Base-by-base conservation (phyloP, 1,140 invertebrate genomes). In the Nasonia longicornis region DNA sequence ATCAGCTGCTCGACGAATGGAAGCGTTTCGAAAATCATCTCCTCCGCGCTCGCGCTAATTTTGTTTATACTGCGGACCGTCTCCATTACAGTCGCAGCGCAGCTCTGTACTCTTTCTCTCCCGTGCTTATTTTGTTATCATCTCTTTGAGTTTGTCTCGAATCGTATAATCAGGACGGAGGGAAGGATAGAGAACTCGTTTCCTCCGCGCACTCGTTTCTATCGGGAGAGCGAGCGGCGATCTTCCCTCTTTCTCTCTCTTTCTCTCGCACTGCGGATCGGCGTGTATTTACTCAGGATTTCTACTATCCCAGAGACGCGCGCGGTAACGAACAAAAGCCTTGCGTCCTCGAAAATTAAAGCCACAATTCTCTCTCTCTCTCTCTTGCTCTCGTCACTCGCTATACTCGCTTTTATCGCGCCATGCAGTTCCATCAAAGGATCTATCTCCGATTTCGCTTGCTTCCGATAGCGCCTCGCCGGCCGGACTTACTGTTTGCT, bases 271-370 rank as follows among this genome's bases (percentile, higher is more conserved):
- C 42, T 7, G 14, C 16, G 80, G 74, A 81, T 77, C 80, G 48
- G 26, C 31, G 29, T 48, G 16, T 82, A 82, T 82, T 78, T 82
- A 82, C 58, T 77, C 80, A 82, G 75, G 80, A 77, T 82, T 77
- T 42, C 80, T 66, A 35, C 75, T 66, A 77, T 77, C 20, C 72
- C 73, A 31, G 29, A 58, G 26, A 64, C 75, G 31, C 16, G 70
- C 75, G 48, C 10, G 70, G 75, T 72, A 78, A 78, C 80, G 80
- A 81, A 81, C 80, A 81, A 82, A 82, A 77, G 74, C 80, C n/a
- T 73, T n/a, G 45, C 74, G 67, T 38, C 20, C 80, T 82, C 69
- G 80, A 77, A 73, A 82, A 82, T 82, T 82, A 82, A 82, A 82
- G 75, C 63, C 26, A 20, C 67, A 16, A 12, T 6, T 69, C 52